Conservation (phyloP, 2,113 vertebrate genomes). For the Oophaga pumilio region DNA sequence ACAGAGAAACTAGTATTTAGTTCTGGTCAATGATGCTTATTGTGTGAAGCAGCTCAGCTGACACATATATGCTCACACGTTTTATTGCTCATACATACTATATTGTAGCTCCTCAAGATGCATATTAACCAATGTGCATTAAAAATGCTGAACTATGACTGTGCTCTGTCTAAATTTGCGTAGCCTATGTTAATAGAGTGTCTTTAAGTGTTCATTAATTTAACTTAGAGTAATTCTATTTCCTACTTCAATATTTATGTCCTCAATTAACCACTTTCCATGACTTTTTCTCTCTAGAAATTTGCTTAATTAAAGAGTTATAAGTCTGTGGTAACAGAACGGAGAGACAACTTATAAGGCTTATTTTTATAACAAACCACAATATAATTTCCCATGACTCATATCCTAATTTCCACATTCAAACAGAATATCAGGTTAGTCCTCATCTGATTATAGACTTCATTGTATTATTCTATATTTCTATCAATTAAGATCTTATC, state of each 20-base stretch:
- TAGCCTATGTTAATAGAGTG: background rate
- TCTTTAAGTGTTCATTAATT: constrained; percentile 21
- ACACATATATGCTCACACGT: constrained; percentile 11
- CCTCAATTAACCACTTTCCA: constrained; percentile 18
- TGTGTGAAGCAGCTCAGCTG: constrained; percentile 30
- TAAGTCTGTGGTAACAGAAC: constrained; percentile 4
- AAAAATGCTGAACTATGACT: background rate
- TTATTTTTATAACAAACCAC: constrained; percentile 32
- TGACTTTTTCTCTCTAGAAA: constrained; percentile 16
- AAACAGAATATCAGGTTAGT: background rate
- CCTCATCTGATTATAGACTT: background rate
- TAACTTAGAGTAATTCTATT: constrained; percentile 3
- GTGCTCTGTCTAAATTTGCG: background rate
- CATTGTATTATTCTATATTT: constrained; percentile 16
- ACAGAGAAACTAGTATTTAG: constrained; percentile 51
- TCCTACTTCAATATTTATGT: constrained; percentile 39
- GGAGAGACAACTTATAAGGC: background rate
- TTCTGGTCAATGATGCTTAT: constrained; percentile 48
- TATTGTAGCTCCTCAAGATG: background rate
- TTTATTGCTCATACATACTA: background rate
- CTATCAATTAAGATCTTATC: background rate
- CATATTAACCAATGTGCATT: background rate
- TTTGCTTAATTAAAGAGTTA: constrained; percentile 5
- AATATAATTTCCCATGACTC: constrained; percentile 20
- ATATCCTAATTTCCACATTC: constrained; percentile 3